Evolutionary conservation across 2,113 vertebrate species (phyloP).

Genomic region (Solenodon paradoxus): DNA sequence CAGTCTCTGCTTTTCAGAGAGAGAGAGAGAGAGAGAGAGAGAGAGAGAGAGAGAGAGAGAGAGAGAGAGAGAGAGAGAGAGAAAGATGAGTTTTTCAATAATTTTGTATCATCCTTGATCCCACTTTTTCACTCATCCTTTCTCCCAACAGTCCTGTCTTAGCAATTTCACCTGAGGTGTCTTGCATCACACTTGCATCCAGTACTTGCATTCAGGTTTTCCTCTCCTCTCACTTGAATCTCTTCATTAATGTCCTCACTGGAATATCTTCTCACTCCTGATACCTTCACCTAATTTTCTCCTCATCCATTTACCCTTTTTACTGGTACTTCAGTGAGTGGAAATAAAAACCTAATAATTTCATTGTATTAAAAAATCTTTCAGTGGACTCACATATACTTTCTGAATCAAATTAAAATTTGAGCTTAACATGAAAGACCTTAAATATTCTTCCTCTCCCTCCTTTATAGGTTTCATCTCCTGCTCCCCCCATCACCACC

Average conservation of each 20-base stretch:
- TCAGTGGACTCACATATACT: not conserved
- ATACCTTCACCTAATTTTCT: not conserved
- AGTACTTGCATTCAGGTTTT: not conserved
- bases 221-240: not conserved
- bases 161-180: not conserved
- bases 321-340: not conserved
- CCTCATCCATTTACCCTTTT: not conserved
- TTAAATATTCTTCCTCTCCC: not conserved
- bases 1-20: too few species aligned
- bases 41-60: too few species aligned
- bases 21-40: too few species aligned
- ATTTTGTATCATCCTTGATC: not conserved
- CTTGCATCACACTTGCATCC: rapidly evolving
- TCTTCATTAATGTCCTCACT: not conserved
- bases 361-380: not conserved
- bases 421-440: not conserved
- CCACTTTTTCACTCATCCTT: not conserved
- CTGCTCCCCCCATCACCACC: too few species aligned
- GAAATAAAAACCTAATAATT: not conserved
- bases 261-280: not conserved
- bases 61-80: too few species aligned
- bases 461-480: not conserved
- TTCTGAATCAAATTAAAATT: constrained; percentile 9
- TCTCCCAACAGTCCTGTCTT: not conserved
- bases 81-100: too few species aligned